phyloP scores from a whole-genome alignment of 2,888 invertebrate genomes.

The Pristionchus exspectatus region DNA sequence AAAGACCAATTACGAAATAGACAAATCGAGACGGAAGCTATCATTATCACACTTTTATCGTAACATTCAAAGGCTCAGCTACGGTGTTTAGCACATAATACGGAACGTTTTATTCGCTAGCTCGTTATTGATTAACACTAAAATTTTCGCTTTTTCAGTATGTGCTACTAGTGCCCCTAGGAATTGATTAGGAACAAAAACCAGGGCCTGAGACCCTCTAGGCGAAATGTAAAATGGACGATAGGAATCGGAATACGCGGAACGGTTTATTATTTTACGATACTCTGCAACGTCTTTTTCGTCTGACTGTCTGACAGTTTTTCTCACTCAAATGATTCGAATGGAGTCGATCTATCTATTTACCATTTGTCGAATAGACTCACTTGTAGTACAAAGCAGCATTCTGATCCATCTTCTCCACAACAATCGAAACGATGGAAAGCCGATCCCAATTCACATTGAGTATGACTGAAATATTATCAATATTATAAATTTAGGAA shows the following conservation, averaged over 20 bases:
- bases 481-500: too few species aligned
- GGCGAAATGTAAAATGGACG: too few species aligned
- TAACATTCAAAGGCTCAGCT: too few species aligned
- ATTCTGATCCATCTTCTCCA: constrained; percentile 72
- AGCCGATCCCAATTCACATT: constrained; percentile 74
- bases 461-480: constrained; percentile 68
- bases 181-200: too few species aligned
- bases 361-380: neutral
- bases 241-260: too few species aligned
- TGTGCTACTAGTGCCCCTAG: too few species aligned
- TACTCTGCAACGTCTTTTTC: neutral
- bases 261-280: too few species aligned
- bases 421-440: constrained; percentile 77
- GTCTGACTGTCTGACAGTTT: neutral
- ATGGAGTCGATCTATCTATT: neutral
- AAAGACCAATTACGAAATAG: neutral
- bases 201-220: too few species aligned
- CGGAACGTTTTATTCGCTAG: too few species aligned
- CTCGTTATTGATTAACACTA: too few species aligned
- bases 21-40: neutral
- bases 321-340: neutral
- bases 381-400: constrained; percentile 75
- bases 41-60: neutral
- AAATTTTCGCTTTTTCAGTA: too few species aligned
- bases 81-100: too few species aligned